These are phyloP conservation scores for Lytechinus pictus DNA, from an alignment of 35 echinoderm and acorn worm genomes.

Conservation along the genomic window DNA sequence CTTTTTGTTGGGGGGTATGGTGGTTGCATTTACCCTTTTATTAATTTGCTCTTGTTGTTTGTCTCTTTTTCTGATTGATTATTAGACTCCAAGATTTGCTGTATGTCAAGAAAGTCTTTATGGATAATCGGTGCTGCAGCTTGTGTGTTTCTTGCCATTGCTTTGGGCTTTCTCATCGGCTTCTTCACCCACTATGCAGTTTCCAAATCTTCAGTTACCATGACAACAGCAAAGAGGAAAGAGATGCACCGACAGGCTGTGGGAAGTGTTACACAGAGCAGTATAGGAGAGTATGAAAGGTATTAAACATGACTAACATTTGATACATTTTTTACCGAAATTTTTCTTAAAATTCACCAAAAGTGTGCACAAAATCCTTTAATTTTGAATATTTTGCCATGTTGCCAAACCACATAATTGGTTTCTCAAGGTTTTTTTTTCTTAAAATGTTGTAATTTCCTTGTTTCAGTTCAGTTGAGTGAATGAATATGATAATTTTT, in stretches of 20 bases:
- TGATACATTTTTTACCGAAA: neutral
- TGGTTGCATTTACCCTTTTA: too few species aligned
- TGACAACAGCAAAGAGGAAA: slow-evolving; percentile 30
- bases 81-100: neutral
- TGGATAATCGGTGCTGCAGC: neutral
- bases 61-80: neutral
- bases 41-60: neutral
- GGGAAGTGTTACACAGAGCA: neutral
- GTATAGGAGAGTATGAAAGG: slow-evolving; percentile 36
- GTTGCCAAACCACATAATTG: neutral
- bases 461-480: neutral
- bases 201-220: slow-evolving; percentile 13
- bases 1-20: too few species aligned
- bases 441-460: neutral
- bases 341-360: too few species aligned
- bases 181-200: neutral
- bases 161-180: slow-evolving; percentile 37
- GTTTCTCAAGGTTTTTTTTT: neutral
- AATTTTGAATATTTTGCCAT: too few species aligned
- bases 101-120: neutral
- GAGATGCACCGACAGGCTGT: slow-evolving; percentile 31
- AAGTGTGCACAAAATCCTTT: too few species aligned
- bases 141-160: slow-evolving; percentile 6
- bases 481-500: neutral
- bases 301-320: neutral